A percentile compares a stretch with the other conserved stretches of the same genome.
These are phyloP conservation scores for Geotrypetes seraphini DNA, from an alignment of 2,797 vertebrate genomes.

Conservation along the genomic window DNA sequence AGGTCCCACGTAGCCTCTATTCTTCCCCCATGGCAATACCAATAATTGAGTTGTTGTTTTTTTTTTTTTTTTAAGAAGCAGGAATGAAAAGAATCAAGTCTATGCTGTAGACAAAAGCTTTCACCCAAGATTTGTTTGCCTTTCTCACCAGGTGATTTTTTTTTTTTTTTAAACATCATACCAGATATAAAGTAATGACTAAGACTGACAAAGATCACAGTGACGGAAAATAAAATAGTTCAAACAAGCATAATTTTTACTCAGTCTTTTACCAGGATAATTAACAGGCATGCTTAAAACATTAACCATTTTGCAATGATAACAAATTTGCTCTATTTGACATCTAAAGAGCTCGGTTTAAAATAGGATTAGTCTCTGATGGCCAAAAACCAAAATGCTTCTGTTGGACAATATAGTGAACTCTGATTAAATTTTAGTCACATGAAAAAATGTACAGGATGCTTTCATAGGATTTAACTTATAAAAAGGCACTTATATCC, in stretches of 20 bases:
- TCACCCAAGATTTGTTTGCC: conserved; percentile 67
- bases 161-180: conserved; percentile 12
- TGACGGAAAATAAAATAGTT: conserved; percentile 61
- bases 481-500: no score
- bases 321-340: conserved; percentile 30
- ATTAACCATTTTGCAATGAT: conserved; percentile 49
- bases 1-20: conserved; percentile 74
- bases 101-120: conserved; percentile 67
- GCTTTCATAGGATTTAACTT: no score
- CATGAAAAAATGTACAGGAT: no score
- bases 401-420: not conserved
- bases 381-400: conserved; percentile 13
- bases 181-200: conserved; percentile 38
- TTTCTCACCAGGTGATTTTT: conserved; percentile 84
- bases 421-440: no score
- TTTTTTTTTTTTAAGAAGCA: conserved; percentile 55
- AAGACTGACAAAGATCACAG: conserved; percentile 54
- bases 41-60: conserved; percentile 86
- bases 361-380: conserved; percentile 24
- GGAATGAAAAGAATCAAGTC: conserved; percentile 55
- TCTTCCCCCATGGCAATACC: conserved; percentile 61
- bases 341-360: conserved; percentile 4
- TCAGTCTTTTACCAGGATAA: conserved; percentile 49
- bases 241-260: conserved; percentile 51
- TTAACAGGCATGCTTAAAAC: conserved; percentile 52